Base-by-base conservation (phyloP, 2,113 vertebrate genomes). In the Bostrychus sinensis region DNA sequence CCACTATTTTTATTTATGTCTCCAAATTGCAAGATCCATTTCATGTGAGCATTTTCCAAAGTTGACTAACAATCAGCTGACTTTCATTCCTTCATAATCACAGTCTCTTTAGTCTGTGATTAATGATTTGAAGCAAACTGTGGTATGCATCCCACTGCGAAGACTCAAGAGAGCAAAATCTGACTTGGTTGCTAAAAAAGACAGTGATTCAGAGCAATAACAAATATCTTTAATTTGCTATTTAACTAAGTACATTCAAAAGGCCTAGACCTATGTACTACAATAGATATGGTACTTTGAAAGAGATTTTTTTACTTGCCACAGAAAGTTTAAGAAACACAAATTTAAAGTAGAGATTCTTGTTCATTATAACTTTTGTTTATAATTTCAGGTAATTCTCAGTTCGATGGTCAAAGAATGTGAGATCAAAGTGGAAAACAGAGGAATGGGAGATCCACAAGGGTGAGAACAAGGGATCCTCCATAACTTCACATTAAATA, bases 371-470 rank as follows among this genome's bases (percentile, higher is more conserved):
- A n/a, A n/a, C n/a, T n/a, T 30, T 10, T 45, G 14, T 70, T 25
- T 63, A 7, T 73, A 14, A 37, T 38, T 38, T 34, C 87, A 99
- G 97, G 97, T 97, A 89, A 99, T 99, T 92, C 93, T 99, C 80
- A 96, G 92, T 83, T 98, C 97, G 38, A 99, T 99, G 97, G 95
- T 99, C 90, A 98, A 97, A 85, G 97, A 99, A 88, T 98, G 97
- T 83, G 97, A 99, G 92, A 96, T 95, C 84, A 99, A 99, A 92
- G 92, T 98, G 89, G 97, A 99, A 89, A 98, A 95, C 91, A 93
- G 94, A 91, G 94, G 91, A 7, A 95, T 96, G 83, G 94, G 95
- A 82, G 96, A 99, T 68, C 94, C 96, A 0, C 96, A 95, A 89
- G 95, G 97, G 97, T 99, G 91, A 96, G 91, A 46, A 19, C n/a